Percentiles rank a stretch among this genome's conserved stretches.
phyloP scores from a whole-genome alignment of 2,113 vertebrate genomes.

The Strigops habroptila region DNA sequence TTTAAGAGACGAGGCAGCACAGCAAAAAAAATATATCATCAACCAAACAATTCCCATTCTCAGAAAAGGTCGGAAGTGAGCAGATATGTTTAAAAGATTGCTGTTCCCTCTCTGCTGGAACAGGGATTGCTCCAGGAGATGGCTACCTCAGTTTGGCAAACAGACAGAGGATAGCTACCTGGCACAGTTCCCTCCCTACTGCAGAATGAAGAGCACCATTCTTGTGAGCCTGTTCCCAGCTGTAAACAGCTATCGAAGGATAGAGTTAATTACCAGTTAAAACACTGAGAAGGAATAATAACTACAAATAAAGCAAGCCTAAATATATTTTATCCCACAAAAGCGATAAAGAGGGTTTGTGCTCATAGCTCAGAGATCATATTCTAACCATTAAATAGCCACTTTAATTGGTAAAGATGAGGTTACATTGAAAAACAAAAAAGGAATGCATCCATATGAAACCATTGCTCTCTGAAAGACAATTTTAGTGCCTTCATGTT shows the following conservation, averaged over 20 bases:
- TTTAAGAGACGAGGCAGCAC: background rate
- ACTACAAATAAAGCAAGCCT: slow-evolving; percentile 22
- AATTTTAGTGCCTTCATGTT: background rate
- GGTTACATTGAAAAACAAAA: background rate
- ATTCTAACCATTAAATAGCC: slow-evolving; percentile 17
- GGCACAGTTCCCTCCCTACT: background rate
- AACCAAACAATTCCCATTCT: background rate
- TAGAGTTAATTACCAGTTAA: background rate
- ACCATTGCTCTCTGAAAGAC: background rate
- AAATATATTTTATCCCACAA: slow-evolving; percentile 38
- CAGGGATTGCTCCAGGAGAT: background rate
- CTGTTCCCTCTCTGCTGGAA: background rate
- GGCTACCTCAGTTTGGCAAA: background rate
- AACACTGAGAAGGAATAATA: background rate
- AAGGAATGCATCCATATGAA: background rate
- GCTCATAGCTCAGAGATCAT: background rate
- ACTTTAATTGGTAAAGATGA: slow-evolving; percentile 23
- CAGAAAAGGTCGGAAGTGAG: background rate
- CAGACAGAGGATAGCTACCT: background rate
- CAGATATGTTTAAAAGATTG: background rate
- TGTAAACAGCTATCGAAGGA: background rate
- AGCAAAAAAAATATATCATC: background rate
- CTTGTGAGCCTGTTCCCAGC: background rate
- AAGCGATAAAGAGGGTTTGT: slow-evolving; percentile 10
- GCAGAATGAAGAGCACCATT: slow-evolving; percentile 13